Percentiles rank a stretch among this genome's conserved stretches.
Conservation (phyloP, 2,888 invertebrate species). For the Macroteleia sp. region DNA sequence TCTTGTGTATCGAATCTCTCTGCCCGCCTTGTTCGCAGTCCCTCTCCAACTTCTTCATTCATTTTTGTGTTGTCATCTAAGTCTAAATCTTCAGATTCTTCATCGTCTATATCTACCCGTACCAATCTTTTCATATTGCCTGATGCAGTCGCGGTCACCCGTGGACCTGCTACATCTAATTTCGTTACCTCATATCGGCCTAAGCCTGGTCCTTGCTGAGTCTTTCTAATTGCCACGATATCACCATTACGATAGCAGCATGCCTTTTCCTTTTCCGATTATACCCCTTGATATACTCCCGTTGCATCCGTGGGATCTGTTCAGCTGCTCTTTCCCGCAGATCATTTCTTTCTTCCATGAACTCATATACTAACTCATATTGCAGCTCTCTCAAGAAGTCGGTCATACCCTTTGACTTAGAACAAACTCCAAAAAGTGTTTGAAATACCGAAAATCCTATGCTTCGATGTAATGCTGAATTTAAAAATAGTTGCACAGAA, state of each 20-base stretch:
- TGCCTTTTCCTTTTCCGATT: neutral
- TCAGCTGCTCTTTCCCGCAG: neutral
- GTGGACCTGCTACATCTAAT: too few species aligned
- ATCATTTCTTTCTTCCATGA: neutral
- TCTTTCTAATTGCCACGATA: neutral
- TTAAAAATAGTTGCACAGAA: neutral
- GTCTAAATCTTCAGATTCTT: too few species aligned
- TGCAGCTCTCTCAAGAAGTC: neutral
- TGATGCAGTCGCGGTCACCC: too few species aligned
- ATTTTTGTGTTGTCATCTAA: too few species aligned
- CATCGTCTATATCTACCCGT: too few species aligned
- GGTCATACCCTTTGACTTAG: neutral
- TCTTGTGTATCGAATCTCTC: too few species aligned
- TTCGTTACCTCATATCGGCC: too few species aligned
- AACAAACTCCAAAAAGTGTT: neutral
- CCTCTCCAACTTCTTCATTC: too few species aligned
- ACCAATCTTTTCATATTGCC: too few species aligned
- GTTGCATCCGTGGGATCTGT: neutral
- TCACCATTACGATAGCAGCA: neutral
- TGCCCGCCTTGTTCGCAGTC: too few species aligned
- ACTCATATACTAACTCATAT: neutral
- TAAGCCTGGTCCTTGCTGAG: too few species aligned
- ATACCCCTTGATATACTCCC: neutral
- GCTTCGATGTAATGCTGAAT: neutral
- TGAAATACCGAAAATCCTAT: neutral